Percentiles rank a stretch among this genome's conserved stretches.
These are phyloP conservation scores for Etheostoma cragini DNA, from an alignment of 2,113 vertebrate species.

Conservation along the genomic window DNA sequence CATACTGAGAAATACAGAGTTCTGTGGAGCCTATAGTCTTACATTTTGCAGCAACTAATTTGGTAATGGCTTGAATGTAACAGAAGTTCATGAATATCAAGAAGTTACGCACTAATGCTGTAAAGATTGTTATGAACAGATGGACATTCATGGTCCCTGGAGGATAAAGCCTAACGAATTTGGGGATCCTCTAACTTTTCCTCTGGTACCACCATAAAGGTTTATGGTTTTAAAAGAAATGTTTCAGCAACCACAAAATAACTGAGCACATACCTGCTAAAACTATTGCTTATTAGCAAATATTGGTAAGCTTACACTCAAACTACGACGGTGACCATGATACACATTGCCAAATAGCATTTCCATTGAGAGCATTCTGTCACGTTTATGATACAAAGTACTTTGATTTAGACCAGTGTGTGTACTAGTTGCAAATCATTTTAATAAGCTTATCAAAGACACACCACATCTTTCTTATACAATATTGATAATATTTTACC, in stretches of 20 bases:
- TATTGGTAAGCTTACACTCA: not conserved
- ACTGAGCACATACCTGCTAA: not conserved
- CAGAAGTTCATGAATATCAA: too few species aligned
- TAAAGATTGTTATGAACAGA: too few species aligned
- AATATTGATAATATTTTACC: constrained; percentile 2
- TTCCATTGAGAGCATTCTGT: not conserved
- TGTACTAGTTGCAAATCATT: not conserved
- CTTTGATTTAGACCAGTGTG: not conserved
- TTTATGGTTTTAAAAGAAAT: too few species aligned
- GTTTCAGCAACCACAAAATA: not conserved
- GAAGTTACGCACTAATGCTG: too few species aligned
- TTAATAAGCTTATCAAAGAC: constrained; percentile 4
- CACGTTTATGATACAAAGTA: not conserved
- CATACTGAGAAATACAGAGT: too few species aligned
- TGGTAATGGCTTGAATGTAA: too few species aligned
- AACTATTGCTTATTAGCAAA: not conserved
- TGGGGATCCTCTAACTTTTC: too few species aligned
- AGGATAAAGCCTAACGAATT: too few species aligned
- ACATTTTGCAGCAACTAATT: too few species aligned
- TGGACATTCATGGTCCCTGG: too few species aligned
- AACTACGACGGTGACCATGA: not conserved
- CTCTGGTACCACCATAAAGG: too few species aligned
- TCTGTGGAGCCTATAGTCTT: too few species aligned
- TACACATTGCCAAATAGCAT: not conserved
- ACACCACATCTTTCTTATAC: not conserved